Base-by-base conservation (phyloP, 2,888 invertebrate species). In the Heliconius ethilla region DNA sequence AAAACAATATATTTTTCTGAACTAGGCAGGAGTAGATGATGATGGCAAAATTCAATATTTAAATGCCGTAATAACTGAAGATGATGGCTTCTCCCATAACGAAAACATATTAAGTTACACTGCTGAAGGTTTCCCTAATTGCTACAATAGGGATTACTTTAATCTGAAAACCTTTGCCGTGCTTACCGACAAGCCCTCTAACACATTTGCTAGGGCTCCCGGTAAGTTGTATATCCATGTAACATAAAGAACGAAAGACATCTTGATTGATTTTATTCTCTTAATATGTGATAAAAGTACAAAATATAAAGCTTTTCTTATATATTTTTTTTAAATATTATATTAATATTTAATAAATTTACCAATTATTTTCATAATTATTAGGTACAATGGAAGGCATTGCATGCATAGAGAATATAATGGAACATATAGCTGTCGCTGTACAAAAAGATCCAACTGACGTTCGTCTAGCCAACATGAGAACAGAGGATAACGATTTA, bases 201-300 rank as follows among this genome's bases (percentile, higher is more conserved):
- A 97, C 82, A 96, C 97, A 0, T 96, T 95, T 75, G 96, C 96
- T 80, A 92, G 97, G 84, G 96, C 96, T 5, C 97, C 97, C 83
- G 96, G 96, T 95, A 86, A 82, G 84, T 79, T 70, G 11, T 40
- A 27, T 45, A 7, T 18, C 13, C 1, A 7, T 7, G 37, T 11
- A 15, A 15, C 22, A 40, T 22, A 33, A n/a, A 4, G 5, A 13
- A 22, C 33, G 6, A n/a, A 4, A 11, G 7, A 22, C 11, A 22
- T 22, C 2, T 67, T 22, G 22, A 67, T n/a, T 2, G 33, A 33
- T 33, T 33, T 66, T 33, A 37, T 33, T 66, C 2, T 22, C 4
- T 37, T 66, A n/a, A 37, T 33, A 3, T 37, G 22, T 33, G 29
- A 65, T 66, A 66, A 7, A 29, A 66, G 18, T 29, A 37, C 10